Percentiles rank a stretch among this genome's conserved stretches.
phyloP scores from a whole-genome alignment of 35 echinoderm and acorn worm genomes.

The Heliocidaris erythrogramma region DNA sequence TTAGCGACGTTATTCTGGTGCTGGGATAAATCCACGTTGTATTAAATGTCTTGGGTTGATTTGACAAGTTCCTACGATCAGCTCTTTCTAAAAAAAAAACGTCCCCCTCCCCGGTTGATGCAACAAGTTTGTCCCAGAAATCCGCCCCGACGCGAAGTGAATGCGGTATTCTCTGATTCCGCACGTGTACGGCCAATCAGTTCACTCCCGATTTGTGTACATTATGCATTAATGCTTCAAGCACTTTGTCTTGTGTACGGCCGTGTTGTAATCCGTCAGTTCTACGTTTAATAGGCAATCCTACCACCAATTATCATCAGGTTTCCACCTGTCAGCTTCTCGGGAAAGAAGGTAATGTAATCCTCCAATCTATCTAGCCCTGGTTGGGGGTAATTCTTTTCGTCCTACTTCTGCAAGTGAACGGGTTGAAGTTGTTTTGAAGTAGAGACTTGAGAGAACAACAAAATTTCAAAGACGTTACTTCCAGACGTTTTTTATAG shows the following conservation, averaged over 20 bases:
- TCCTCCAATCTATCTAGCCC: neutral
- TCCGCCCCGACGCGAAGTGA: neutral
- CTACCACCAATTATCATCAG: neutral
- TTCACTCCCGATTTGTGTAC: neutral
- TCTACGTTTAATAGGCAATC: neutral
- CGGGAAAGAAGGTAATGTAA: neutral
- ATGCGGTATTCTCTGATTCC: neutral
- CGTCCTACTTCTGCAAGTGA: neutral
- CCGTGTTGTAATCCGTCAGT: neutral
- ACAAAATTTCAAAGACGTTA: too few species aligned
- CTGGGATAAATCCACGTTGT: too few species aligned
- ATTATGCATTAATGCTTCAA: slow-evolving; percentile 12
- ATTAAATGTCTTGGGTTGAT: too few species aligned
- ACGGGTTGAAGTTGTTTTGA: neutral
- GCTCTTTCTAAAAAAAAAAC: too few species aligned
- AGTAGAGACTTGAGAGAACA: neutral
- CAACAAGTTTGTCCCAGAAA: too few species aligned
- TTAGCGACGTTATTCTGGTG: too few species aligned
- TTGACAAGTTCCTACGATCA: too few species aligned
- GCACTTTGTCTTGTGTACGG: neutral
- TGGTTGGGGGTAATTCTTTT: neutral
- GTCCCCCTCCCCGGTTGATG: too few species aligned
- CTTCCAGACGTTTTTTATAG: too few species aligned
- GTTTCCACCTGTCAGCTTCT: neutral
- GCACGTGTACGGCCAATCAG: neutral